Conservation (phyloP, 2,113 vertebrate species). For the Neolamprologus brichardi region DNA sequence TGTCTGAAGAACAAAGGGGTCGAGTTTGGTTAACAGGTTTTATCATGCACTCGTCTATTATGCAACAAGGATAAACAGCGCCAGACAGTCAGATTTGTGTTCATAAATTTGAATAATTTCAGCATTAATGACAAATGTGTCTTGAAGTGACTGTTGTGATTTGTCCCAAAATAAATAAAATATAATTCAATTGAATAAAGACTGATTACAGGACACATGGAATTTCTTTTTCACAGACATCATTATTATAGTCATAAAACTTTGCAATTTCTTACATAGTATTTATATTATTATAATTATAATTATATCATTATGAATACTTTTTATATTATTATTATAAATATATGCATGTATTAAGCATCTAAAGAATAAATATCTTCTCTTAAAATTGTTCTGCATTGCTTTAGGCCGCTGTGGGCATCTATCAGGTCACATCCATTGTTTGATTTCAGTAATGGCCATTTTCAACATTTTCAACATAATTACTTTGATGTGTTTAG, state of each 20-base stretch:
- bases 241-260: neutral
- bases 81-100: neutral
- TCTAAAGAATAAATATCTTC: neutral
- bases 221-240: neutral
- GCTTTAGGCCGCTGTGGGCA: accelerated
- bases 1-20: neutral
- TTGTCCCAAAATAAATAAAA: neutral
- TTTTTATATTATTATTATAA: neutral
- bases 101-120: neutral
- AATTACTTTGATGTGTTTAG: neutral
- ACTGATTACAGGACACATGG: neutral
- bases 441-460: neutral
- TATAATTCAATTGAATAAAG: neutral
- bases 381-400: accelerated
- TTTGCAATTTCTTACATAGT: neutral
- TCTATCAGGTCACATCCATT: neutral
- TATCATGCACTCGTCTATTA: accelerated
- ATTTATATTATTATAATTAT: neutral
- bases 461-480: neutral
- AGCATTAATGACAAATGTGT: accelerated
- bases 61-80: accelerated
- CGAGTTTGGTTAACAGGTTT: accelerated
- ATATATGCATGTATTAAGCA: neutral
- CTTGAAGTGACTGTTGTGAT: neutral
- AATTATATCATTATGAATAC: neutral